phyloP scores from a whole-genome alignment of 92 coral and sea anemone species.

The Paragorgia papillata region DNA sequence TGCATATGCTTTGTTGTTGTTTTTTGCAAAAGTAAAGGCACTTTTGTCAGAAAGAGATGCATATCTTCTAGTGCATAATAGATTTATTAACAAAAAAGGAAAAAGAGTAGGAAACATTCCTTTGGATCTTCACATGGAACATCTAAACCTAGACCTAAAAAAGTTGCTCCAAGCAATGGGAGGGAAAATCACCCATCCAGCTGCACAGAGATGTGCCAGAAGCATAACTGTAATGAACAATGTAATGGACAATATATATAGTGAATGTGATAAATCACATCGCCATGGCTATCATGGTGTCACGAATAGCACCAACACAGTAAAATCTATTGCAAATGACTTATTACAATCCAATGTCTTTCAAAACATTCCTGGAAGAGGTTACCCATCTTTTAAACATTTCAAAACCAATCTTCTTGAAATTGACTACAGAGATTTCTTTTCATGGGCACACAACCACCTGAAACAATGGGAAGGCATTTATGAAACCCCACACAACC shows the following conservation, averaged over 20 bases:
- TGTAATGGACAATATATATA: conserved; percentile 57
- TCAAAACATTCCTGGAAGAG: conserved; percentile 50
- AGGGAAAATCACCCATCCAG: conserved; percentile 64
- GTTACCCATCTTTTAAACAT: too few species aligned
- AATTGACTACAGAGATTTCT: conserved; percentile 61
- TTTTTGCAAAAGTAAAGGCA: too few species aligned
- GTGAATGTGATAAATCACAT: conserved; percentile 51
- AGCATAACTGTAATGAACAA: conserved; percentile 60
- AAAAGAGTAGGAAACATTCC: conserved; percentile 52
- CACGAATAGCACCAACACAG: conserved; percentile 53
- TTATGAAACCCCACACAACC: conserved; percentile 56
- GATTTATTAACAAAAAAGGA: conserved; percentile 61
- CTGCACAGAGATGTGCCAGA: conserved; percentile 69
- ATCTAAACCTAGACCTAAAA: conserved; percentile 60
- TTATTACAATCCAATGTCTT: conserved; percentile 60
- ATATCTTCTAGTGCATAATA: conserved; percentile 56
- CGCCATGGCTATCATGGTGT: conserved; percentile 61
- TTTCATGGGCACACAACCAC: conserved; percentile 47
- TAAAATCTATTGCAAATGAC: conserved; percentile 56
- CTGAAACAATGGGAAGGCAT: conserved; percentile 59
- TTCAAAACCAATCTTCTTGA: too few species aligned
- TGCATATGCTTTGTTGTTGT: not conserved
- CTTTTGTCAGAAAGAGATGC: too few species aligned
- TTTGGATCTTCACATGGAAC: too few species aligned
- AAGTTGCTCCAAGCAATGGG: conserved; percentile 61